These are phyloP conservation scores for Penaeus japonicus DNA, from an alignment of 1,140 invertebrate genomes.

Conservation along the genomic window DNA sequence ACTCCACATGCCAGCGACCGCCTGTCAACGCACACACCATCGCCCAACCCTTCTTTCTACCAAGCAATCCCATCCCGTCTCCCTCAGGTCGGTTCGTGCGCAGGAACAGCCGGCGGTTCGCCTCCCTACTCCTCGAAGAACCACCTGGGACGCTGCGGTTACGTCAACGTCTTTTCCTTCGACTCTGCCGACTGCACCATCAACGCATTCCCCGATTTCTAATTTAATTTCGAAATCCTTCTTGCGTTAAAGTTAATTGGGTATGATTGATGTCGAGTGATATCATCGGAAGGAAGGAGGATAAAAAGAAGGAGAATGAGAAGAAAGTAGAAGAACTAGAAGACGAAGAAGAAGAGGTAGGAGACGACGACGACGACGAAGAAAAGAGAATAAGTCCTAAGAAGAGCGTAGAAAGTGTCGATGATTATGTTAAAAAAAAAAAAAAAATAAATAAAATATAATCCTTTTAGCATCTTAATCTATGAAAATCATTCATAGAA, in stretches of 20 bases:
- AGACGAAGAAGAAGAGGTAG: too few relatives aligned
- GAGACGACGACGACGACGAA: too few relatives aligned
- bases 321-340: too few relatives aligned
- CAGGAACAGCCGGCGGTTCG: conserved; percentile 61
- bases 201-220: conserved; percentile 44
- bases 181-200: conserved; percentile 62
- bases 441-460: neutral
- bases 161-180: conserved; percentile 65
- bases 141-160: conserved; percentile 66
- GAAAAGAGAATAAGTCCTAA: too few relatives aligned
- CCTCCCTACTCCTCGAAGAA: conserved; percentile 63
- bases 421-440: too few relatives aligned
- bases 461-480: too few relatives aligned
- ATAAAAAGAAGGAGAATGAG: too few relatives aligned
- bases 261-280: too few relatives aligned
- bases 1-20: neutral
- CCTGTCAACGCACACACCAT: neutral
- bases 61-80: neutral
- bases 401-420: too few relatives aligned
- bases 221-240: neutral
- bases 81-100: conserved; percentile 55
- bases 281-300: too few relatives aligned
- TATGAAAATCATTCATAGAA: too few relatives aligned
- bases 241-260: too few relatives aligned
- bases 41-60: neutral